phyloP scores from a whole-genome alignment of 1,140 invertebrate genomes.

The Halesus radiatus region DNA sequence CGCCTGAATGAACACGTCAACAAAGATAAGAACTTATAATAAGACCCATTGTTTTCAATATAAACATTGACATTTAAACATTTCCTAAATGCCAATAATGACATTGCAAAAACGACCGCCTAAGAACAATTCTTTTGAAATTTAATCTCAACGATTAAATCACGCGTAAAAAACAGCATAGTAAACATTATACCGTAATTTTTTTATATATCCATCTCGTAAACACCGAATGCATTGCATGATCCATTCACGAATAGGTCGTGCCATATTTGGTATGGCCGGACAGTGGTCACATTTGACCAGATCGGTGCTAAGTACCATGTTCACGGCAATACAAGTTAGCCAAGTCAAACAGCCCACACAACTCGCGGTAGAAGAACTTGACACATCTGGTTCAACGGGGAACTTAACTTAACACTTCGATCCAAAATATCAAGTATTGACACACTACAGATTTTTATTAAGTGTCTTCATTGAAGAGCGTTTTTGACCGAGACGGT shows the following conservation, averaged over 20 bases:
- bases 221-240: conserved; percentile 6
- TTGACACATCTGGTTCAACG: not conserved
- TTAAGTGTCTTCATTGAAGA: not conserved
- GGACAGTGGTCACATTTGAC: conserved; percentile 10
- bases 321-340: conserved; percentile 19
- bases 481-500: not conserved
- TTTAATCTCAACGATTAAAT: no score
- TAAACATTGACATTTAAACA: no score
- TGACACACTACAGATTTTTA: not conserved
- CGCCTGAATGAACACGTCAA: no score
- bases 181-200: no score
- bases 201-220: conserved; percentile 6
- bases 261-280: conserved; percentile 17
- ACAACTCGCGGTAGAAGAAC: not conserved
- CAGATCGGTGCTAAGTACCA: conserved; percentile 1
- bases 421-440: not conserved
- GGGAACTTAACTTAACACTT: not conserved
- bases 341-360: not conserved
- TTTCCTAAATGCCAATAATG: no score
- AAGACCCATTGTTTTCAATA: no score
- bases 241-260: conserved; percentile 32
- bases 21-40: no score
- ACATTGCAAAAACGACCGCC: no score
- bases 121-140: no score
- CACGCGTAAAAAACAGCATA: no score